A percentile compares a stretch with the other conserved stretches of the same genome.
Conservation (phyloP, 2,113 vertebrate genomes). For the Amphiprion ocellaris region DNA sequence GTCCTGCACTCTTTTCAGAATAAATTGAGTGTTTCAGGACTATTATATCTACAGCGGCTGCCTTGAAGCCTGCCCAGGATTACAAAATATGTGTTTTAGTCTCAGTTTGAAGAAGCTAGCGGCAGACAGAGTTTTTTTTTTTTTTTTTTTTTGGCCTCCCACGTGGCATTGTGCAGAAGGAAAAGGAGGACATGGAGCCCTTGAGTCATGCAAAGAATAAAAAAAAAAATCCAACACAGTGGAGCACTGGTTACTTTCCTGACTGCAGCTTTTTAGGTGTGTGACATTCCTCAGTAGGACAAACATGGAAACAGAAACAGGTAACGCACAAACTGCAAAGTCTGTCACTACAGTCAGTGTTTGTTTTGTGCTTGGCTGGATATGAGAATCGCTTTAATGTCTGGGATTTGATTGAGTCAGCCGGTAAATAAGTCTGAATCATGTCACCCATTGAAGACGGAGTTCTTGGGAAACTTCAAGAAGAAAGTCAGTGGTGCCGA, state of each 20-base stretch:
- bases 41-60: conserved; percentile 44
- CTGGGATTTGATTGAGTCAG: conserved; percentile 57
- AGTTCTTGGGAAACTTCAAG: conserved; percentile 28
- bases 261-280: conserved; percentile 16
- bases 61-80: conserved; percentile 21
- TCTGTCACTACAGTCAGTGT: neutral
- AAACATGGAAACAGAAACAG: neutral
- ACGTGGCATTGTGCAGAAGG: conserved; percentile 44
- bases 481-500: conserved; percentile 21
- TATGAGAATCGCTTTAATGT: conserved; percentile 8
- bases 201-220: conserved; percentile 38
- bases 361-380: neutral
- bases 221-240: conserved; percentile 13
- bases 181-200: conserved; percentile 51
- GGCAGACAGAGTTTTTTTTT: conserved; percentile 14
- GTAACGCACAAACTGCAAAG: neutral
- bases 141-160: conserved; percentile 34
- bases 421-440: conserved; percentile 55
- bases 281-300: conserved; percentile 18
- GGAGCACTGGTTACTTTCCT: conserved; percentile 25
- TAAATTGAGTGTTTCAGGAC: conserved; percentile 56
- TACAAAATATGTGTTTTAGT: conserved; percentile 19
- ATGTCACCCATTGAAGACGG: conserved; percentile 23
- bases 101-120: conserved; percentile 16
- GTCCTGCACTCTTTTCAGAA: conserved; percentile 51